Evolutionary conservation across 2,113 vertebrate species (phyloP), one percentile per base, ranked within the genome.

Genomic region (Aphyosemion australe): DNA sequence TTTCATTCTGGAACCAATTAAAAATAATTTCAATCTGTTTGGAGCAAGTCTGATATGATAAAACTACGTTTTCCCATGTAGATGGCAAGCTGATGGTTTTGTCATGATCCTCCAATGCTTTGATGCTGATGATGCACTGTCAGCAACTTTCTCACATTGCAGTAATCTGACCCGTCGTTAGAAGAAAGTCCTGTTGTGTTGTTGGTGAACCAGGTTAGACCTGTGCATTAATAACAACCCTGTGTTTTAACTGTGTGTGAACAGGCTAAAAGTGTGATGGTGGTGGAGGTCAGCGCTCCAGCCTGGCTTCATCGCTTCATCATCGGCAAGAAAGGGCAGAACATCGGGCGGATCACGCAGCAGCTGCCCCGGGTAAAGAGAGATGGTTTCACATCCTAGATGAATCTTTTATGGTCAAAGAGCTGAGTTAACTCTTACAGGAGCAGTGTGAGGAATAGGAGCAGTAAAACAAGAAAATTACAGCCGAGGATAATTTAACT

Each of bases 251-350:
- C 13, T 15, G 49, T 60, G 9, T 15, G 19, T 56, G 37, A 43
- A 12, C 82, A 94, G 94, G 91, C 91, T 0, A 93, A 93, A 78
- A 91, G 90, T 43, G 92, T 90, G 52, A 92, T 90, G 79, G 88
- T 93, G 80, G 85, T 92, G 69, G 90, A 93, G 34, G 93, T 94
- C 62, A 93, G 72, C 0, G 92, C 92, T 53, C 94, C 92, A 0
- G 91, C 92, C 18, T 95, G 93, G 93, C 85, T 95, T 13, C 94
- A 95, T 78, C 93, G 89, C 69, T 94, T 93, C 88, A 94, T 95
- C 79, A 93, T 95, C n/a, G 92, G 91, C 55, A 93, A 94, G 64
- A 94, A 94, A 82, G 92, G 93, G 51, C 92, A 93, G 72, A 93
- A 93, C 87, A 93, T 94, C 43, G 84, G 92, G 6, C 90, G 90